Percentiles rank a stretch among this genome's conserved stretches.
These are phyloP conservation scores for Okapia johnstoni DNA, from an alignment of 2,113 vertebrate species.

Conservation along the genomic window DNA sequence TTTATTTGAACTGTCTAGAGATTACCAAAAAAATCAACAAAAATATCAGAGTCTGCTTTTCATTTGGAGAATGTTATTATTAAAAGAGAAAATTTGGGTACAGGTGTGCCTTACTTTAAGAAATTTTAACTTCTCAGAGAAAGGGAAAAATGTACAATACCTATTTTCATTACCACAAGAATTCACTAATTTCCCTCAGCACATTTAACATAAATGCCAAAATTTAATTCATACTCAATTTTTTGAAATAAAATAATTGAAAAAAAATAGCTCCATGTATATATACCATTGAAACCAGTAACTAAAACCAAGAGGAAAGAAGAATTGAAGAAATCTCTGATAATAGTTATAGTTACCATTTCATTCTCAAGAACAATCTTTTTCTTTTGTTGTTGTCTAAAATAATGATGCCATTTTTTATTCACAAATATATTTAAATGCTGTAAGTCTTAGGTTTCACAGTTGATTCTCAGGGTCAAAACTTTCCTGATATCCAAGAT, in stretches of 20 bases:
- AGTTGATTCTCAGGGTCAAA: neutral
- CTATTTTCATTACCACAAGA: neutral
- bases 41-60: neutral
- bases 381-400: constrained; percentile 6
- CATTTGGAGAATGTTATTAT: neutral
- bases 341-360: neutral
- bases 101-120: neutral
- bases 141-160: neutral
- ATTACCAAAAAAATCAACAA: neutral
- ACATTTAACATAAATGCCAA: neutral
- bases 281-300: neutral
- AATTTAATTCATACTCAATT: neutral
- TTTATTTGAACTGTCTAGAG: neutral
- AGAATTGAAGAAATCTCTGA: neutral
- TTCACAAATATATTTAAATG: neutral
- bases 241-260: neutral
- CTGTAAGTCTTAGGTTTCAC: neutral
- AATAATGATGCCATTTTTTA: neutral
- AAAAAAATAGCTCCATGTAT: neutral
- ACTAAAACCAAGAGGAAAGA: neutral
- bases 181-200: neutral
- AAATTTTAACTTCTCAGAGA: constrained; percentile 1
- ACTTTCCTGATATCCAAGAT: neutral
- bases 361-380: neutral
- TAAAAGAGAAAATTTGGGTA: neutral